These are phyloP conservation scores for Malurus melanocephalus DNA, from an alignment of 2,113 vertebrate species.

Conservation along the genomic window DNA sequence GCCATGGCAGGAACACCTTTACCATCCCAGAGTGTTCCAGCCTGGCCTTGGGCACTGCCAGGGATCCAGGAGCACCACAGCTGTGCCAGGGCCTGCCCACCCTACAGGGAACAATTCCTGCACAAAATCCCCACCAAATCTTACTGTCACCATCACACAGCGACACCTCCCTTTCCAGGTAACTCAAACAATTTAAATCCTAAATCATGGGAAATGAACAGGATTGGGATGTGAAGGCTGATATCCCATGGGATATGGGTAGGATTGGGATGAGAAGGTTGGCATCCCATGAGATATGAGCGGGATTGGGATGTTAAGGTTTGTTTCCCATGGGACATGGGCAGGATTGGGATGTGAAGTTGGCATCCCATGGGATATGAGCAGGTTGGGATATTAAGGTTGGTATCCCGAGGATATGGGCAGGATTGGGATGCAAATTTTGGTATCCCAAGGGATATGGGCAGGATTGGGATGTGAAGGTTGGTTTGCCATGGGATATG, in stretches of 20 bases:
- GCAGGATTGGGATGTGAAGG: neutral
- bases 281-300: fast-evolving
- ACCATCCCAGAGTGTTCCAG: neutral
- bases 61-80: neutral
- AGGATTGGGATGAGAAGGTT: fast-evolving
- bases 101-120: neutral
- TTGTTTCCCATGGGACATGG: neutral
- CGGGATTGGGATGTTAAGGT: neutral
- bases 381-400: neutral
- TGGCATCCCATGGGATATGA: neutral
- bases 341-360: neutral
- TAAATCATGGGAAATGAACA: neutral
- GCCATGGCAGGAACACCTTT: neutral
- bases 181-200: neutral
- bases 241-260: neutral
- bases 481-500: fast-evolving
- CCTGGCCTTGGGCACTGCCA: neutral
- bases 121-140: neutral
- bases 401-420: neutral
- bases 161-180: neutral
- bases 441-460: neutral
- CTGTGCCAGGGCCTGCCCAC: fast-evolving
- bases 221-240: neutral
- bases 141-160: neutral
- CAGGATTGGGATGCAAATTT: fast-evolving